Conservation (phyloP, 2,888 invertebrate genomes). For the Neoscelio sp. region DNA sequence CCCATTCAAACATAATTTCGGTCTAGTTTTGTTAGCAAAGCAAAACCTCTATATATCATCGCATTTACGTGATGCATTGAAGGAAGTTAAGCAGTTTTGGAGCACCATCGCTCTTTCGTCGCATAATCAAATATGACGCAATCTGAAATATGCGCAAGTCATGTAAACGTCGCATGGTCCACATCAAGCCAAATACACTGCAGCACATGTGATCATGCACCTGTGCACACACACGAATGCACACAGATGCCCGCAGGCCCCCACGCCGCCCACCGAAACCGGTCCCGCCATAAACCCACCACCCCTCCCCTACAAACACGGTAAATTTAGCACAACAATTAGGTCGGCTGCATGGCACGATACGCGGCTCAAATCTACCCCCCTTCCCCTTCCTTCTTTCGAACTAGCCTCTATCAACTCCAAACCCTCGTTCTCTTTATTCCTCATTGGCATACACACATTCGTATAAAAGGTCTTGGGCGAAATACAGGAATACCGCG, state of each 20-base stretch:
- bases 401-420: constrained; percentile 25
- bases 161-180: constrained; percentile 35
- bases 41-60: constrained; percentile 13
- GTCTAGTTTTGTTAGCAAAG: constrained; percentile 9
- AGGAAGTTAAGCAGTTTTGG: constrained; percentile 24
- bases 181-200: constrained; percentile 25
- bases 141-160: constrained; percentile 25
- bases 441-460: constrained; percentile 36
- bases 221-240: constrained; percentile 21
- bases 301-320: constrained; percentile 56
- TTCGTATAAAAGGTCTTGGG: constrained; percentile 27
- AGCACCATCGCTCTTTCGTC: constrained; percentile 27
- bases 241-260: constrained; percentile 18
- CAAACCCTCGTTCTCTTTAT: constrained; percentile 31
- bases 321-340: constrained; percentile 72
- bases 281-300: constrained; percentile 51
- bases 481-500: no score
- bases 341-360: constrained; percentile 68
- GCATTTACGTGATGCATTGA: constrained; percentile 24
- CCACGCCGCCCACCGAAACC: constrained; percentile 18
- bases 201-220: constrained; percentile 22
- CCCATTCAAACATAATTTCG: constrained; percentile 5
- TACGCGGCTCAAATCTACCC: constrained; percentile 45
- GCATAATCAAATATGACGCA: constrained; percentile 17
- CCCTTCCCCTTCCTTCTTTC: constrained; percentile 3